Evolutionary conservation across 2,113 vertebrate species (phyloP), one percentile per base, ranked within the genome.

Genomic region (Clinocottus analis): DNA sequence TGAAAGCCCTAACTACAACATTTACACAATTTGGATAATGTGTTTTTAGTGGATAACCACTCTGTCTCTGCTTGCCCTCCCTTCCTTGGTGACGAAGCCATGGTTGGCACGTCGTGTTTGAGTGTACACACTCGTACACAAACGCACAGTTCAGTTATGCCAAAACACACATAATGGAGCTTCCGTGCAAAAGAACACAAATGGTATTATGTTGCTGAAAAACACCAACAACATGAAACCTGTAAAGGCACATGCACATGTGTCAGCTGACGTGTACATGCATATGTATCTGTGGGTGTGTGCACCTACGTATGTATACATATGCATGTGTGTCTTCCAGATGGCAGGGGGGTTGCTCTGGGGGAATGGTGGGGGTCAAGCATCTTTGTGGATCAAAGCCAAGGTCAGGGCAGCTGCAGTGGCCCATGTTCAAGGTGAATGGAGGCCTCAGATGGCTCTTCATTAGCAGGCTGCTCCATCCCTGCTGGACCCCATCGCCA

Each of bases 381-480:
- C 86, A 88, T 92, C 92, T 93, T 93, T 90, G 87, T 88, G 91
- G 94, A 95, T 94, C 94, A 95, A 95, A 95, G 95, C 94, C 94
- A 95, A 95, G 93, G 94, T 95, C 94, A 95, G 94, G 92, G 90
- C 92, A 92, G 91, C 90, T 84, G 91, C 93, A 93, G 91, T 89
- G 84, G 87, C 89, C 94, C 94, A 94, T 89, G 94, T 93, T 95
- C 94, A 95, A 95, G 94, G 94, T 94, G 95, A 94, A 93, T 86
- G 73, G 86, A 91, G 87, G 89, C 88, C 94, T 94, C 94, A 95
- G 93, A 95, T 95, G 94, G 93, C 91, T 91, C 90, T 90, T 92
- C 91, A 95, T 94, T 93, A 95, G 89, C 91, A 94, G 91, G 90
- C 92, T 84, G 89, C 89, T 92, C 85, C 82, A 76, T 86, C 89